A percentile compares a stretch with the other conserved stretches of the same genome.
Conservation (phyloP, 2,797 vertebrate genomes). For the Threskiornis aethiopicus region DNA sequence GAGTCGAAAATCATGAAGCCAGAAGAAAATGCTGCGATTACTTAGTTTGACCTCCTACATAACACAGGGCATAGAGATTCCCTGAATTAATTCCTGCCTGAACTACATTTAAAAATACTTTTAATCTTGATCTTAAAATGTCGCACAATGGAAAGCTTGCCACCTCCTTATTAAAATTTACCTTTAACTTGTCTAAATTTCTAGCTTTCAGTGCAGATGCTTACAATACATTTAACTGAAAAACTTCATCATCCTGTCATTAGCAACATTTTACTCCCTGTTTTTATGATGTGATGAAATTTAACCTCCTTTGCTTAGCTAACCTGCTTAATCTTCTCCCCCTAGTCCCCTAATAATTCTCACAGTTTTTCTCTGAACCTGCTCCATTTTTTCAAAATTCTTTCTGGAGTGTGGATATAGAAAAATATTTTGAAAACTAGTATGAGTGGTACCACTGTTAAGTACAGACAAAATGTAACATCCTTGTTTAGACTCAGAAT, state of each 20-base stretch:
- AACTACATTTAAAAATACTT: neutral
- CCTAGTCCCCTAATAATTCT: neutral
- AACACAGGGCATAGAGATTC: neutral
- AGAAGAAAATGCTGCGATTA: neutral
- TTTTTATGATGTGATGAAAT: neutral
- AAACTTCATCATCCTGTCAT: neutral
- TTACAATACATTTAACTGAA: neutral
- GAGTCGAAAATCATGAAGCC: neutral
- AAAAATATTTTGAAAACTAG: neutral
- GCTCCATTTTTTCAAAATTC: neutral
- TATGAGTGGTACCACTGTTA: neutral
- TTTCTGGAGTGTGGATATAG: neutral
- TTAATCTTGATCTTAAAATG: neutral
- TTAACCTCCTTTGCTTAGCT: neutral
- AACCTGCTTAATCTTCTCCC: neutral
- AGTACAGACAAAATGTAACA: neutral
- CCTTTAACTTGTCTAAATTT: neutral
- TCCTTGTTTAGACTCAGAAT: neutral
- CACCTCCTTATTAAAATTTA: neutral
- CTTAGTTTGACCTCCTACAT: neutral
- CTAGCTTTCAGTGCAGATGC: neutral
- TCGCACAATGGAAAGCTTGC: neutral
- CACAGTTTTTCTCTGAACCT: neutral
- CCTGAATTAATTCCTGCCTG: neutral
- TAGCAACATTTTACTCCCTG: neutral